A percentile compares a stretch with the other conserved stretches of the same genome.
These are phyloP conservation scores for Coryphaenoides rupestris DNA, from an alignment of 2,113 vertebrate genomes.

Conservation along the genomic window DNA sequence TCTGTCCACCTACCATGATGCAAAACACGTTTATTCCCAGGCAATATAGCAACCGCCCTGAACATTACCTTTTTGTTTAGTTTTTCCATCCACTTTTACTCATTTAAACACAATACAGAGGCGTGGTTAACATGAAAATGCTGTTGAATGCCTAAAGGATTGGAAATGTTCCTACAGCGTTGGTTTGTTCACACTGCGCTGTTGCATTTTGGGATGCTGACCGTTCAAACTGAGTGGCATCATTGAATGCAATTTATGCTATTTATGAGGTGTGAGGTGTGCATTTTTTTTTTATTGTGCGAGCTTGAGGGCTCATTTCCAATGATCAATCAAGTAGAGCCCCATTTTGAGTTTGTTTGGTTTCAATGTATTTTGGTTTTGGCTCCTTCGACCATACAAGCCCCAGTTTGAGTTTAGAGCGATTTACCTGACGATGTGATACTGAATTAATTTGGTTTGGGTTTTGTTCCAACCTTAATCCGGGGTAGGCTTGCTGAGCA, in stretches of 20 bases:
- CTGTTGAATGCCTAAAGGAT: not conserved
- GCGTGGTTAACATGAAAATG: too few relatives aligned
- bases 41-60: too few relatives aligned
- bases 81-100: too few relatives aligned
- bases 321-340: conserved; percentile 47
- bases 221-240: conserved; percentile 1
- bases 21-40: too few relatives aligned
- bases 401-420: conserved; percentile 32
- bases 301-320: conserved; percentile 35
- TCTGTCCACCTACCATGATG: too few relatives aligned
- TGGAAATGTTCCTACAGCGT: too few relatives aligned
- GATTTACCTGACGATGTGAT: conserved; percentile 43
- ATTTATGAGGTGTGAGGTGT: conserved; percentile 45
- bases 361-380: not conserved
- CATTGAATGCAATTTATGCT: conserved; percentile 12
- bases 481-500: conserved; percentile 57
- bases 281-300: conserved; percentile 34
- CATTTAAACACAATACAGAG: too few relatives aligned
- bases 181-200: not conserved
- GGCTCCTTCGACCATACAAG: not conserved
- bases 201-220: not conserved
- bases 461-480: conserved; percentile 2
- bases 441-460: conserved; percentile 6
- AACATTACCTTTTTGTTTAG: too few relatives aligned
- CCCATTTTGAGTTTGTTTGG: conserved; percentile 25